Base-by-base conservation (phyloP, 2,888 invertebrate genomes). In the Lathronympha strigana region DNA sequence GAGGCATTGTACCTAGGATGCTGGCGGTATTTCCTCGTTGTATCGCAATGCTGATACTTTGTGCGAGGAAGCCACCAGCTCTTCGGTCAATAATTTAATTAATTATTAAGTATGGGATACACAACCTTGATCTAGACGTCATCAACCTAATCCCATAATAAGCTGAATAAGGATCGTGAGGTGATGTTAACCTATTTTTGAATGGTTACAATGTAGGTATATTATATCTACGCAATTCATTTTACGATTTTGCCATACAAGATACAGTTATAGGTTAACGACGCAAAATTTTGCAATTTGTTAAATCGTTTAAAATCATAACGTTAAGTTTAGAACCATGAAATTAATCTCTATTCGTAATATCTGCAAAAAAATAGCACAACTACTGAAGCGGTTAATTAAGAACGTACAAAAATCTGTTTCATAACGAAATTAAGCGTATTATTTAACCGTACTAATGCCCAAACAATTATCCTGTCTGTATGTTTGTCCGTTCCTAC, bases 351-450 rank as follows among this genome's bases (percentile, higher is more conserved):
- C 74, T 80, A 78, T 83, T 86, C 84, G 86, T 77, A 85, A 60
- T 83, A 84, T 80, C 79, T 83, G 74, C 81, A 86, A 88, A 89
- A 90, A 90, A 88, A 87, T 86, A 87, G 88, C 87, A 80, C 88
- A 87, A 81, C 88, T 85, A 88, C 80, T 90, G 86, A 85, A 89
- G 78, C 91, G 89, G 76, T 84, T 90, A 90, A 91, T 61, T 90
- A 83, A 86, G 87, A 89, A 87, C 88, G 84, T 82, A 88, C 88
- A 90, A 88, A 83, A 88, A 79, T 76, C 74, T 75, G 76, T 83
- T 83, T 81, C 78, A 77, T 83, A 82, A 83, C 81, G 83, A 84
- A 36, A 25, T 54, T 5, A 5, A 60, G 19, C 28, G 49, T 36
- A 25, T 19, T 11, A n/a, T n/a, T n/a, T n/a, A n/a, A n/a, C n/a